Evolutionary conservation across 2,113 vertebrate species (phyloP).

Genomic region (Cephalopholis sonnerati): DNA sequence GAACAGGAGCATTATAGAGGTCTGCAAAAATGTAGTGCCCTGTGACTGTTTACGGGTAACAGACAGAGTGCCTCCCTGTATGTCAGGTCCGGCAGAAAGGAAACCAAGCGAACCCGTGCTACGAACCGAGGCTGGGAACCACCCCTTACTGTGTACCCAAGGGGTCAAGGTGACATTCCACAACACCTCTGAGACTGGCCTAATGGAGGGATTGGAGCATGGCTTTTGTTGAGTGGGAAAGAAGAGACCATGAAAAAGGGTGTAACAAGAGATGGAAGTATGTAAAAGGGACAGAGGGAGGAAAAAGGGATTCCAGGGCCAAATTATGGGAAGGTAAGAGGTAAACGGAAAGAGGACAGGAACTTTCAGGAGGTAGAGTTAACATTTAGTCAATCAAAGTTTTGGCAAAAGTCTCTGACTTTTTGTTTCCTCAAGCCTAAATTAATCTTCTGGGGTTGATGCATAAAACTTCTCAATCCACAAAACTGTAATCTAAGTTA

Average conservation of each 20-base stretch:
- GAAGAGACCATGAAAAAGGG: slow-evolving; percentile 60
- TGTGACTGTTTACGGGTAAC: slow-evolving; percentile 12
- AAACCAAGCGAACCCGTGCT: slow-evolving; percentile 14
- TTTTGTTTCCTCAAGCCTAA: background rate
- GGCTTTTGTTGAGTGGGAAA: slow-evolving; percentile 78
- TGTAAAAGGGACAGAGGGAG: slow-evolving; percentile 42
- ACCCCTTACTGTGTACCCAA: slow-evolving; percentile 66
- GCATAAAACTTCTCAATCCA: slow-evolving; percentile 5
- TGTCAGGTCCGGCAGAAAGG: slow-evolving; percentile 13
- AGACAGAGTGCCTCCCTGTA: slow-evolving; percentile 23
- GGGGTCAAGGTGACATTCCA: slow-evolving; percentile 84
- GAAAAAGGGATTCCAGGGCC: slow-evolving; percentile 49
- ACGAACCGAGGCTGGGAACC: slow-evolving; percentile 60
- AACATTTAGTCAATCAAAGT: background rate
- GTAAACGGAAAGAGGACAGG: background rate
- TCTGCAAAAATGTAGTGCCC: background rate
- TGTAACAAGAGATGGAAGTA: slow-evolving; percentile 73
- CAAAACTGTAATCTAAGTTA: slow-evolving; percentile 39
- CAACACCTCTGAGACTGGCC: slow-evolving; percentile 77
- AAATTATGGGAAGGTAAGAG: slow-evolving; percentile 29
- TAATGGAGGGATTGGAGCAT: slow-evolving; percentile 74
- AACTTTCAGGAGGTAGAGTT: background rate
- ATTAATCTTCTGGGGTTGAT: background rate
- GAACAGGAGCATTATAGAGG: background rate
- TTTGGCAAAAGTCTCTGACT: background rate